Base-by-base conservation (phyloP, 2,888 invertebrate species). In the Poecilus cupreus region DNA sequence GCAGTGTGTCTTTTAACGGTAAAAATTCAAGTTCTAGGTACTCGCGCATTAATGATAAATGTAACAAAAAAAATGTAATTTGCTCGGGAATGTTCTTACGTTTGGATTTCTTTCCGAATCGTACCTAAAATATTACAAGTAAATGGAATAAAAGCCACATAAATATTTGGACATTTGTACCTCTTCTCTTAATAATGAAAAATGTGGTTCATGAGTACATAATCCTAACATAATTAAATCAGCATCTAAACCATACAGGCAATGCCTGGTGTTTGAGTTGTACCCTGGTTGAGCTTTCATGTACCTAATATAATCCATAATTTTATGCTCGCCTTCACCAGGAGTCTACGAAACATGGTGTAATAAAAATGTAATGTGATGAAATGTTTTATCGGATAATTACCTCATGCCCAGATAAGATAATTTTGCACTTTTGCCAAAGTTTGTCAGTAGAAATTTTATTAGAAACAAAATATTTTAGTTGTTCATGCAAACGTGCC, bases 261-360 rank as follows among this genome's bases (percentile, higher is more conserved):
- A 99, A 89, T 99, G 99, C 16, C 98, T 90, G 0, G 97, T 98
- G 88, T 98, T 96, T 0, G 96, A 94, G 88, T 98, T 94, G 87
- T 97, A 97, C 82, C 93, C 94, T 0, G 95, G 93, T 87, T 95
- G 94, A 0, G 96, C 92, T 85, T 96, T 95, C 86, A 96, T 92
- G 89, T 93, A 96, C 1, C 99, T 92, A 85, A 99, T 98, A 87
- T 97, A 99, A 89, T 99, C 99, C 98, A 99, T 98, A 83, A 99
- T 97, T 90, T 99, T 99, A 88, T 98, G 98, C 89, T 98, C 98
- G 0, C 98, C 99, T 91, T 99, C 99, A 0, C 99, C 99, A 0
- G 98, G 98, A 1, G 96, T 94, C 94, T 95, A 39, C n/a, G 18
- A 57, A 5, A 77, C 43, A 57, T 79, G 8, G 24, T 13, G 22